A percentile compares a stretch with the other conserved stretches of the same genome.
These are phyloP conservation scores for Zaprionus bogoriensis DNA, from an alignment of 2,888 invertebrate species.

Conservation along the genomic window DNA sequence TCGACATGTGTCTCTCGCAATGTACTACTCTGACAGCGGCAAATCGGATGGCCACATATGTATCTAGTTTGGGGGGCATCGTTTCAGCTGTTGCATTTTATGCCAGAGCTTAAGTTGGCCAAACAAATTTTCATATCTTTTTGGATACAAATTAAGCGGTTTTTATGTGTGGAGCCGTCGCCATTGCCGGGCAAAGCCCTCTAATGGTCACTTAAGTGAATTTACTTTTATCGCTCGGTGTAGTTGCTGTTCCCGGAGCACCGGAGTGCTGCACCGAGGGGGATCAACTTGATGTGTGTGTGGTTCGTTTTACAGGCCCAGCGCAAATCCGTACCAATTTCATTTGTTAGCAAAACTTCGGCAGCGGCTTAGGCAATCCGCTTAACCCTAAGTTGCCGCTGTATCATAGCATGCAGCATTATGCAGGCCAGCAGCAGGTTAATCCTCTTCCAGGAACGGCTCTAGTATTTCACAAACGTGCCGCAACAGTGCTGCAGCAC, in stretches of 20 bases:
- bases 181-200: conserved; percentile 52
- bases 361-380: conserved; percentile 53
- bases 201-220: conserved; percentile 73
- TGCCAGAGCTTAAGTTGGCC: not conserved
- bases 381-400: conserved; percentile 59
- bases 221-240: conserved; percentile 60
- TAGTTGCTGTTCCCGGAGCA: conserved; percentile 6
- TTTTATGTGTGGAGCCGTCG: conserved; percentile 51
- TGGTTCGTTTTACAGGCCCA: conserved; percentile 26
- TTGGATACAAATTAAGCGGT: conserved; percentile 58
- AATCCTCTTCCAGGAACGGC: conserved; percentile 53
- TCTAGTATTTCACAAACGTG: conserved; percentile 45
- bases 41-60: not conserved
- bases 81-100: conserved; percentile 2
- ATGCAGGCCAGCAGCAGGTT: conserved; percentile 13
- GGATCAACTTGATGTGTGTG: conserved; percentile 48
- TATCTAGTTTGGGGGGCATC: not conserved
- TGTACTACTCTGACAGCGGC: not conserved
- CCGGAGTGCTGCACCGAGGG: too few relatives aligned
- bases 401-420: conserved; percentile 7
- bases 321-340: conserved; percentile 62
- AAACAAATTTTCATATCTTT: not conserved
- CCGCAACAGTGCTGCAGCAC: conserved; percentile 56
- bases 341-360: conserved; percentile 57
- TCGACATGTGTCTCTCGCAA: conserved; percentile 64